These are phyloP conservation scores for Epizoanthus fatuus DNA, from an alignment of 92 coral and sea anemone species.

Conservation along the genomic window DNA sequence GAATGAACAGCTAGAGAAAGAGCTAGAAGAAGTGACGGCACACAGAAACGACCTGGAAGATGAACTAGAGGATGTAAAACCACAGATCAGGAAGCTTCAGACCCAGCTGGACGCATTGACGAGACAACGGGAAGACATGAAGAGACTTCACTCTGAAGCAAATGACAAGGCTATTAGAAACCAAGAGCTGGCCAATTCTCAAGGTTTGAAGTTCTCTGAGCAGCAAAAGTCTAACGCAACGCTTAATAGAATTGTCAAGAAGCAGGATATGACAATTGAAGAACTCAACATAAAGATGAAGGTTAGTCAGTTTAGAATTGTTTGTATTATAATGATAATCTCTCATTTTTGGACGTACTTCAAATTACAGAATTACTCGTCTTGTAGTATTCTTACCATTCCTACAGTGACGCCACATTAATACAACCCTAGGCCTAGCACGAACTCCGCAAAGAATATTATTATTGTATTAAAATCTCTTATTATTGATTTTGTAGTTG, in stretches of 20 bases:
- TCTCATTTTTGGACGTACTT: not conserved
- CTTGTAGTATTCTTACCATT: too few species aligned
- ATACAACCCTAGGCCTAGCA: too few species aligned
- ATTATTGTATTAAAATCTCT: not conserved
- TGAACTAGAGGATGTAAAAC: constrained; percentile 57
- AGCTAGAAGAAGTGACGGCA: constrained; percentile 74
- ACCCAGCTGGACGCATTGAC: constrained; percentile 71
- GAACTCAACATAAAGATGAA: constrained; percentile 67
- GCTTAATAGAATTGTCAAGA: constrained; percentile 80
- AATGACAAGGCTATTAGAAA: constrained; percentile 63
- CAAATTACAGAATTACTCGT: too few species aligned
- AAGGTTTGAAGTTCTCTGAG: constrained; percentile 71
- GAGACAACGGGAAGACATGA: constrained; percentile 81
- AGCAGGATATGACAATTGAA: constrained; percentile 73
- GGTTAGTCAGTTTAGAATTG: not conserved
- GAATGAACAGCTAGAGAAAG: constrained; percentile 65
- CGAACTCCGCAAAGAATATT: not conserved
- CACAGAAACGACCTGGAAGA: constrained; percentile 74
- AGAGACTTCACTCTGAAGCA: constrained; percentile 68
- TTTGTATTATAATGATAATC: not conserved
- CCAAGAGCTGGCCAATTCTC: constrained; percentile 70
- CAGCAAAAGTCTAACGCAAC: constrained; percentile 84
- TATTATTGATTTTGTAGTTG: not conserved
- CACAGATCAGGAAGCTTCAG: constrained; percentile 73
- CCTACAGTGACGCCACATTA: too few species aligned